Base-by-base conservation (phyloP, 2,888 invertebrate species). In the Atrina japonica region DNA sequence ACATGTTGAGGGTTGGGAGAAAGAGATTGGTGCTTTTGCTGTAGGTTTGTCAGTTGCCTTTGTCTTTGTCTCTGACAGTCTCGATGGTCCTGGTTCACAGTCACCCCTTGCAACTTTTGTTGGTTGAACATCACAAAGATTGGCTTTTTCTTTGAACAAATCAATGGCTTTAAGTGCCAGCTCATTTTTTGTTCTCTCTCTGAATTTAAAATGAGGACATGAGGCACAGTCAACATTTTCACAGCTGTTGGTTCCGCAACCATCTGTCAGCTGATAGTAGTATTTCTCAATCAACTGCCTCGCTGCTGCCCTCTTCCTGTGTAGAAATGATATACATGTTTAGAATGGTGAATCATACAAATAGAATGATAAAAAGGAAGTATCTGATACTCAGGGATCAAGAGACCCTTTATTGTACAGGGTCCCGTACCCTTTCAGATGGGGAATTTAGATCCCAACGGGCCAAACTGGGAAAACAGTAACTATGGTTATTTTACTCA, bases 221-320 rank as follows among this genome's bases (percentile, higher is more conserved):
- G 97, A 97, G 80, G 96, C 96, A 92, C 97, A 97, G 90, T 94
- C 93, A 87, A 93, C 93, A 92, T 97, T 97, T 86, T 94, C 93
- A 91, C 97, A 97, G 84, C 93, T 93, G n/a, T 94, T 93, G 91
- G 96, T 96, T 27, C 97, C 97, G 91, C 97, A 97, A 82, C 97
- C 97, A 90, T 96, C 95, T 49, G 95, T 94, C 78, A 97, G 92
- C 92, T 97, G 97, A 91, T 96, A 96, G 91, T 97, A 97, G 91
- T 97, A 97, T 86, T 96, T 93, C 91, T 97, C 96, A 79, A 97
- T 97, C 77, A 96, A 92, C 77, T 88, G 85, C 91, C 94, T 96
- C 47, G 96, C 96, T 80, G 93, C 92, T 66, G 87, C 87, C 68
- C 90, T 83, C 80, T 90, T 91, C 86, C 90, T 90, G 74, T 29